Percentiles rank a stretch among this genome's conserved stretches.
These are phyloP conservation scores for Glomeris maerens DNA, from an alignment of 1,140 invertebrate species.

Conservation along the genomic window DNA sequence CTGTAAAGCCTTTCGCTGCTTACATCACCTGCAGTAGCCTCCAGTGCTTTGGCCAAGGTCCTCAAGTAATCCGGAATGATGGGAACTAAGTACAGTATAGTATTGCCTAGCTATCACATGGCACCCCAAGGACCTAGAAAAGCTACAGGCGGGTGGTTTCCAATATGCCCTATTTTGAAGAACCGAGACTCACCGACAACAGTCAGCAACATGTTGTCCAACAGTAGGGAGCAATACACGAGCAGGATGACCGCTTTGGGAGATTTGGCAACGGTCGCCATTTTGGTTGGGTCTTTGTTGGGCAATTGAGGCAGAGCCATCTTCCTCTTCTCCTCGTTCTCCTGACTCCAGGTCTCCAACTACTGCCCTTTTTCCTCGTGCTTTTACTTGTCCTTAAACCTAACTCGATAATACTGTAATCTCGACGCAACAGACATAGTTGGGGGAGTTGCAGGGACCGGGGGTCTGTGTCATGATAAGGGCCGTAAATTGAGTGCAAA, in stretches of 20 bases:
- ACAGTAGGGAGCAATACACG: conserved; percentile 37
- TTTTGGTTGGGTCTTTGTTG: not conserved
- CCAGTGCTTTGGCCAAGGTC: too few species aligned
- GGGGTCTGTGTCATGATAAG: too few species aligned
- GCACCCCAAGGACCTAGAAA: not conserved
- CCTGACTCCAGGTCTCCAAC: too few species aligned
- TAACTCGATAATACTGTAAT: not conserved
- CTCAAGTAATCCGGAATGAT: conserved; percentile 69
- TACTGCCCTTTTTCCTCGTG: too few species aligned
- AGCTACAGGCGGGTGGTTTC: conserved; percentile 2
- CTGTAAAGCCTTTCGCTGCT: not conserved
- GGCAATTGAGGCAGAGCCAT: too few species aligned
- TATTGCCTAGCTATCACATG: conserved; percentile 1
- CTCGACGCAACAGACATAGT: too few species aligned
- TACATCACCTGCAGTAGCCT: not conserved
- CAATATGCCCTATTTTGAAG: not conserved
- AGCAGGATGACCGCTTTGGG: conserved; percentile 14
- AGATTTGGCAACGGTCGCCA: not conserved
- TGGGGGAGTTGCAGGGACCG: too few species aligned
- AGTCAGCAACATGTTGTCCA: conserved; percentile 61
- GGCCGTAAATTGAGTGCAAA: too few species aligned
- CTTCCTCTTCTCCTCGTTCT: too few species aligned
- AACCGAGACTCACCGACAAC: conserved; percentile 49
- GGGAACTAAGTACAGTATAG: conserved; percentile 44
- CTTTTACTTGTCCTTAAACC: too few species aligned